Conservation (phyloP, 2,888 invertebrate species). For the Gonocerus acuteangulatus region DNA sequence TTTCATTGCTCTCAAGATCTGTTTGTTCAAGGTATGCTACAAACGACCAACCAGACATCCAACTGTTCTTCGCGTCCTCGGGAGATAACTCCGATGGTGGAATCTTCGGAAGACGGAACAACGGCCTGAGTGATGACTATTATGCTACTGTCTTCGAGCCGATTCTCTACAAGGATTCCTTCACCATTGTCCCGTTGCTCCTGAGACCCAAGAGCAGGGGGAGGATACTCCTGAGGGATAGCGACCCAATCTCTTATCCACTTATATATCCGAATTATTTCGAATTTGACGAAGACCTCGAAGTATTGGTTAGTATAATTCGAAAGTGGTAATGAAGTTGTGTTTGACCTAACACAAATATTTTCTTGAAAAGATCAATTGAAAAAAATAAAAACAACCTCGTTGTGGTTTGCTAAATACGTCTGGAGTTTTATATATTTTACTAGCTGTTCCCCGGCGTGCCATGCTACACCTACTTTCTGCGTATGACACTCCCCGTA, state of each 20-base stretch:
- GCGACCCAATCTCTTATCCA: constrained; percentile 64
- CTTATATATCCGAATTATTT: constrained; percentile 85
- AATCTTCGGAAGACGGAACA: constrained; percentile 59
- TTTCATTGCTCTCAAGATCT: no score
- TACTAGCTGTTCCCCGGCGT: no score
- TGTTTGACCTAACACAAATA: not conserved
- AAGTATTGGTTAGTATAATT: constrained; percentile 38
- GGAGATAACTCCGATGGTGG: constrained; percentile 74
- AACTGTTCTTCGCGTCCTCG: constrained; percentile 65
- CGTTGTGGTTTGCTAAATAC: not conserved
- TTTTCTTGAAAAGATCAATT: not conserved
- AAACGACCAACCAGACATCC: constrained; percentile 71
- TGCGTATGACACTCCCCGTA: no score
- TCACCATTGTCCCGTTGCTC: constrained; percentile 60
- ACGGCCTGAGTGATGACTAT: constrained; percentile 58
- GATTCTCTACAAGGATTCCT: constrained; percentile 59
- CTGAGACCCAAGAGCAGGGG: constrained; percentile 67
- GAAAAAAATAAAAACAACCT: not conserved
- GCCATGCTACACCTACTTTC: no score
- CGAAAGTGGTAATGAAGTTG: not conserved
- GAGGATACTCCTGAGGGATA: constrained; percentile 56
- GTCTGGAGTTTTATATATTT: no score
- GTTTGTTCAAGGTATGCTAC: constrained; percentile 38
- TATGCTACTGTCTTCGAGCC: constrained; percentile 64
- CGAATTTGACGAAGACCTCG: constrained; percentile 60